Evolutionary conservation across 2,888 invertebrate genomes (phyloP), one percentile per base, ranked within the genome.

Genomic region (Stenoptilia bipunctidactyla): DNA sequence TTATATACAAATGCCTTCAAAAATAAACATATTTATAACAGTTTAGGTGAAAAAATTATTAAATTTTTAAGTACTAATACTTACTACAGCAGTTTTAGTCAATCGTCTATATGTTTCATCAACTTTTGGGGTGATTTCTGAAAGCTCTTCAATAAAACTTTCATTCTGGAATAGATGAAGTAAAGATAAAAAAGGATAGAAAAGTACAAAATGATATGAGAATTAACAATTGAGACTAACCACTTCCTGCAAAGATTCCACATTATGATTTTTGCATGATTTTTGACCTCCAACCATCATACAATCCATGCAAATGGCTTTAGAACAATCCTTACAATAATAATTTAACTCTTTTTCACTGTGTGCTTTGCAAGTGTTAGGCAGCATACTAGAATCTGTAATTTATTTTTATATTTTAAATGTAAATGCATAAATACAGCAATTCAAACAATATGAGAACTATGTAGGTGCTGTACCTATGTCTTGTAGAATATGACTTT

Each of bases 71-170:
- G 20, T 20, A 8, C 20, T 20, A 20, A 20, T 20, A 63, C 72
- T 71, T 62, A 82, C 83, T 42, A 76, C 69, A 45, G 79, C 79
- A 41, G 82, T 80, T 58, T 79, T 76, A 13, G 76, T 75, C 2
- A 85, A 63, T 43, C 82, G 63, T 46, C 66, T 65, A 40, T 66
- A 71, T 9, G 55, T 70, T 56, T 77, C 79, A 50, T 79, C 69
- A 15, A 77, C 62, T 59, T 73, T 61, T n/a, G 79, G 76, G 30
- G 56, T 48, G 12, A 75, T 45, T 37, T 56, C 55, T 34, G 49
- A 55, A 2, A 84, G 39, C 15, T 76, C 66, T 40, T 70, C 61
- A 33, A 67, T 40, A 41, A 72, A 61, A 9, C 42, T 44, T 44
- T 61, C 64, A 59, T 82, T 80, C 84, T 84, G 61, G 10, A 71